Conservation (phyloP, 2,888 invertebrate species). For the Metalampra italica region DNA sequence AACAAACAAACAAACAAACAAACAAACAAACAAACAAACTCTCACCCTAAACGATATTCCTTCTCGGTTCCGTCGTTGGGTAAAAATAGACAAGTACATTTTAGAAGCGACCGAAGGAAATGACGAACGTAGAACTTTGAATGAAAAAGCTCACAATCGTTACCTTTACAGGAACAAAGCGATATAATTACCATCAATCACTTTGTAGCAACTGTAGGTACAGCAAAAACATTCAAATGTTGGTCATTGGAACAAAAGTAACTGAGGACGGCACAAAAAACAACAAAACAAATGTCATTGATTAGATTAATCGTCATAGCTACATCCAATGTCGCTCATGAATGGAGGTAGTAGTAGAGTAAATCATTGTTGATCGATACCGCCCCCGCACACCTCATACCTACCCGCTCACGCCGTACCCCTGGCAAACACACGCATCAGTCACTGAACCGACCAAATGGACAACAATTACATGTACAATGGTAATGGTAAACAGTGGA, state of each 20-base stretch:
- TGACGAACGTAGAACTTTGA: no score
- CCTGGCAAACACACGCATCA: constrained; percentile 17
- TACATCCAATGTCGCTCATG: constrained; percentile 34
- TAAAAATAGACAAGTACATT: no score
- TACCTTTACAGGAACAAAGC: no score
- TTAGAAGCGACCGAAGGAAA: no score
- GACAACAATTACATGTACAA: constrained; percentile 12
- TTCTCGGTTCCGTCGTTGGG: no score
- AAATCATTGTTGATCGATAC: constrained; percentile 40
- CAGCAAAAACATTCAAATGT: constrained; percentile 9
- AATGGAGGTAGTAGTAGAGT: constrained; percentile 41
- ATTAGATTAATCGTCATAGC: constrained; percentile 42
- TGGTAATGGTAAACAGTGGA: neutral
- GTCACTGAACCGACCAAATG: constrained; percentile 24
- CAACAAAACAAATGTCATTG: constrained; percentile 43
- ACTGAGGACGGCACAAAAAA: constrained; percentile 15
- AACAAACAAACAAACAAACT: no score
- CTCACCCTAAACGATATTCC: no score
- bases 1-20: no score
- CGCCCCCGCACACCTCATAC: constrained; percentile 12
- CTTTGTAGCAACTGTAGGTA: constrained; percentile 21
- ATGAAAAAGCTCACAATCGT: no score
- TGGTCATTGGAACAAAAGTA: neutral
- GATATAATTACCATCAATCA: neutral
- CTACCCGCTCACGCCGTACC: constrained; percentile 13